Evolutionary conservation across 1,140 invertebrate species (phyloP).

Genomic region (Cardiocondyla obscurior): DNA sequence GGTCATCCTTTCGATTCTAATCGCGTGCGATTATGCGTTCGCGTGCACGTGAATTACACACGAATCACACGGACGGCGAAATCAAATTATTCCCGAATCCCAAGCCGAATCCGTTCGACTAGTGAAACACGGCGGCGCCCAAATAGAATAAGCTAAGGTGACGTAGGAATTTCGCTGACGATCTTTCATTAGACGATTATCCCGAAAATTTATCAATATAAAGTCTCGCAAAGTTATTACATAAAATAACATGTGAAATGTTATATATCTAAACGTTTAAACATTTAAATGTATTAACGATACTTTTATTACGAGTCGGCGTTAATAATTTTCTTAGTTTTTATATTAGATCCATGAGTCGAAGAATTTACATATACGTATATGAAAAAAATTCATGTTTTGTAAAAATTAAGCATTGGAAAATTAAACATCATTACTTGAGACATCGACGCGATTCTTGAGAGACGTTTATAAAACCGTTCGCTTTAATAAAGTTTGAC

Average conservation of each 20-base stretch:
- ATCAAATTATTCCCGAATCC: slow-evolving; percentile 41
- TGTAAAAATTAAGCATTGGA: no score
- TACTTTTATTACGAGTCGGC: background rate
- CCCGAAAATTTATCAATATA: background rate
- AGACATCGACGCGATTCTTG: background rate
- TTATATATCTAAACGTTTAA: no score
- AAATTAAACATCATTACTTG: no score
- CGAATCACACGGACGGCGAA: slow-evolving; percentile 2
- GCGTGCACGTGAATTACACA: slow-evolving; percentile 42
- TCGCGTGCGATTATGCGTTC: slow-evolving; percentile 48
- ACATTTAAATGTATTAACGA: background rate
- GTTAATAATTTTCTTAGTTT: no score
- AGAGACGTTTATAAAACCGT: background rate
- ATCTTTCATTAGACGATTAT: background rate
- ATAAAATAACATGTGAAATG: background rate
- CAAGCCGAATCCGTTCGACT: background rate
- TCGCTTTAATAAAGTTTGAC: background rate
- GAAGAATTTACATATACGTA: no score
- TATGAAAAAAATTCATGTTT: no score
- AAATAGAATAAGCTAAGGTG: slow-evolving; percentile 14
- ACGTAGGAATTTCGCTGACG: background rate
- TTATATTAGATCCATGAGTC: no score
- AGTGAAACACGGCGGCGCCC: slow-evolving; percentile 3
- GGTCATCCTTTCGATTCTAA: slow-evolving; percentile 42
- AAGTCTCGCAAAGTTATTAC: background rate